A percentile compares a stretch with the other conserved stretches of the same genome.
Evolutionary conservation across 2,888 invertebrate species (phyloP).

Genomic region (Kuschelorhynchus macadamiae): DNA sequence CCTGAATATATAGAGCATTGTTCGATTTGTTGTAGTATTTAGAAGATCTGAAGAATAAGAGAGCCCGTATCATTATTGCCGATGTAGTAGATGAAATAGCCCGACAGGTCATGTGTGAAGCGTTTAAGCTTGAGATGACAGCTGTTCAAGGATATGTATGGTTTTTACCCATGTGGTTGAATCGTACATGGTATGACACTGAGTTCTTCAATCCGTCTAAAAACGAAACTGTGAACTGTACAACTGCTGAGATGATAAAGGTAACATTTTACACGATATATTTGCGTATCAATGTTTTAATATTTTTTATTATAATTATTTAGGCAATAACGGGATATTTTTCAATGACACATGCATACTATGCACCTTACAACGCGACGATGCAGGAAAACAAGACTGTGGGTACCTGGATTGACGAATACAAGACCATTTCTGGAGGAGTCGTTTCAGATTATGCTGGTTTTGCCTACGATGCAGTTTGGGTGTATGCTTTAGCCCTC

Average conservation of each 20-base stretch:
- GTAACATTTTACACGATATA: too few species aligned
- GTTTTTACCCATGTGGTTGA: slow-evolving; percentile 86
- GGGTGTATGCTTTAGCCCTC: slow-evolving; percentile 83
- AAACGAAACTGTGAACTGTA: slow-evolving; percentile 72
- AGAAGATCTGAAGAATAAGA: slow-evolving; percentile 75
- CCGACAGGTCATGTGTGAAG: slow-evolving; percentile 87
- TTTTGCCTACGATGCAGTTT: slow-evolving; percentile 86
- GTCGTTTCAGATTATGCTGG: slow-evolving; percentile 76
- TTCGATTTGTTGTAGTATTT: too few species aligned
- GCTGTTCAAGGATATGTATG: slow-evolving; percentile 83
- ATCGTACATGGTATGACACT: slow-evolving; percentile 75
- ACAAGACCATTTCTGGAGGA: slow-evolving; percentile 58
- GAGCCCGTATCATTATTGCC: slow-evolving; percentile 84
- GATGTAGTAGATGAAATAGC: slow-evolving; percentile 82
- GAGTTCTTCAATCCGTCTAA: slow-evolving; percentile 67
- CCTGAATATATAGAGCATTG: too few species aligned
- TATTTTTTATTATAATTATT: slow-evolving; percentile 23
- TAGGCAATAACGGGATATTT: slow-evolving; percentile 82
- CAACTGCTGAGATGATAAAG: slow-evolving; percentile 74
- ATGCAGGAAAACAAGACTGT: slow-evolving; percentile 79
- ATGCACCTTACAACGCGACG: slow-evolving; percentile 73
- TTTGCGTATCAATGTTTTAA: too few species aligned
- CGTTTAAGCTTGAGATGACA: slow-evolving; percentile 79
- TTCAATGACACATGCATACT: slow-evolving; percentile 78
- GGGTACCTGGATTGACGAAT: slow-evolving; percentile 73